Base-by-base conservation (phyloP, 2,797 vertebrate species). In the Tauraco hartlaubi region DNA sequence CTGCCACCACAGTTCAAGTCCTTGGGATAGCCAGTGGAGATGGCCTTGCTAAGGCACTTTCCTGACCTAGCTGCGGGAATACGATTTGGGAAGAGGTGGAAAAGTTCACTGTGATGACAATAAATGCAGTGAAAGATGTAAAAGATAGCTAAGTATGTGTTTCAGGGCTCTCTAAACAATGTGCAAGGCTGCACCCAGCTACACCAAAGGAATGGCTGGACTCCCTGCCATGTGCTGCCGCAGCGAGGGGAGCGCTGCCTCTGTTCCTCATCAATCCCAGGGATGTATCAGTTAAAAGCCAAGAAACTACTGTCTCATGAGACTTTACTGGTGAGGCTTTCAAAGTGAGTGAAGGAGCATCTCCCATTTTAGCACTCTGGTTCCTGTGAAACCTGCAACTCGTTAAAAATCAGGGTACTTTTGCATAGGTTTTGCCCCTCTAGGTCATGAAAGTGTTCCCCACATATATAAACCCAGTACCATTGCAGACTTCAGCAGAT, bases 241-340 rank as follows among this genome's bases (percentile, higher is more conserved):
- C 46, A 26, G 26, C 0, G 1, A 20, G 12, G 22, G 25, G 35
- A 8, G 0, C 0, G 0, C 20, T 44, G 55, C 26, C 6, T n/a
- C 19, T 22, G 0, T 5, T 75, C 49, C 33, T 51, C 25, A 26
- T 48, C 35, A 37, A 46, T 49, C 46, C 19, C 4, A 9, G n/a
- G 20, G 18, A 35, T 2, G 9, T 12, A 37, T 20, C 35, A 43
- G 4, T 41, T 51, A 79, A 81, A 86, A 43, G 13, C 52, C 5
- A 2, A 17, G 52, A 61, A 72, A 51, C 12, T 26, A 11, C 37
- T 6, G 18, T 15, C 43, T 73, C 17, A 2, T 18, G 19, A 91
- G 10, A 12, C 12, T 64, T 66, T 21, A 12, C 9, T 33, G 39
- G 11, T 4, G 4, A 72, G 35, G 9, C 18, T 89, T 76, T 15